Evolutionary conservation across 2,888 invertebrate genomes (phyloP).

Genomic region (Parascotia fuliginaria): DNA sequence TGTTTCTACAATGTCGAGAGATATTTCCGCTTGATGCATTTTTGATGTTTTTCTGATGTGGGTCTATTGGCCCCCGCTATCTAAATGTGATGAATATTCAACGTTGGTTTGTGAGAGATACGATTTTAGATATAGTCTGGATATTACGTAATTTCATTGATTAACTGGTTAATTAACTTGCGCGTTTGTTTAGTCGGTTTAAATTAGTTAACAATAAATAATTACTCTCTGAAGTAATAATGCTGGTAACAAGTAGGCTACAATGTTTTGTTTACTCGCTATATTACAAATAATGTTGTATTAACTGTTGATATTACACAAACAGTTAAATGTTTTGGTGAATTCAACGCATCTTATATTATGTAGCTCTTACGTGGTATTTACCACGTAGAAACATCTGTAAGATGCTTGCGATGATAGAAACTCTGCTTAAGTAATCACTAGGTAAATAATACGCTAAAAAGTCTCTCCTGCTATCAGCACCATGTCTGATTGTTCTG

Average conservation of each 20-base stretch:
- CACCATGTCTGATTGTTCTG: no score
- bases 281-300: neutral
- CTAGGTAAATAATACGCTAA: no score
- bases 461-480: no score
- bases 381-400: no score
- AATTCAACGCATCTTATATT: no score
- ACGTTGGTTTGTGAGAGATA: conserved; percentile 73
- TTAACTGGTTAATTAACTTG: neutral
- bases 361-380: no score
- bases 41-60: conserved; percentile 87
- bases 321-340: neutral
- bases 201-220: neutral
- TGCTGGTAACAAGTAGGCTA: neutral
- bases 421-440: no score
- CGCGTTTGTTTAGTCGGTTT: conserved; percentile 5
- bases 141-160: conserved; percentile 9
- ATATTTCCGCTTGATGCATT: conserved; percentile 86
- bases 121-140: conserved; percentile 42
- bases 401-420: no score
- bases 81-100: conserved; percentile 86
- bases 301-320: neutral
- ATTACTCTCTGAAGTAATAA: neutral
- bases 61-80: conserved; percentile 83
- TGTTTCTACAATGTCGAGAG: conserved; percentile 76
- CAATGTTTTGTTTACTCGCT: neutral